phyloP scores from a whole-genome alignment of 2,113 vertebrate genomes.

The Saccopteryx bilineata region DNA sequence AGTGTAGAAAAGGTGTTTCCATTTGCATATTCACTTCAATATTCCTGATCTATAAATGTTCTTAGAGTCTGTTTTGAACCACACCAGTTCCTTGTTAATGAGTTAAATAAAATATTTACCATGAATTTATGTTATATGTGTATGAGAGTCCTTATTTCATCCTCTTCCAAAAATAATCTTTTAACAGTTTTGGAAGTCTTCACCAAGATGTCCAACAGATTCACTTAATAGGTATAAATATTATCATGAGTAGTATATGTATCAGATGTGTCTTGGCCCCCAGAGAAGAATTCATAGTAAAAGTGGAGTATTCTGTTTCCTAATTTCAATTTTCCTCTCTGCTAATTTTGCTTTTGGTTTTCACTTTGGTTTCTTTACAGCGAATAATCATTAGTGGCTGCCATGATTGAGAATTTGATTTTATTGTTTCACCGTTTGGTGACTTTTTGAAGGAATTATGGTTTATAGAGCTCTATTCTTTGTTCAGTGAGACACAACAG shows the following conservation, averaged over 20 bases:
- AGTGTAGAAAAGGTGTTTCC: background rate
- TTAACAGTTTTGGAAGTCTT: conserved; percentile 16
- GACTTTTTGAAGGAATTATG: background rate
- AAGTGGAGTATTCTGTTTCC: background rate
- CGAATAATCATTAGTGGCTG: background rate
- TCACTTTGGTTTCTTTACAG: background rate
- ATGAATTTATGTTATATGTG: background rate
- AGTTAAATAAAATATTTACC: background rate
- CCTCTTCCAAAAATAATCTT: conserved; percentile 23
- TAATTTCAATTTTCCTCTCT: background rate
- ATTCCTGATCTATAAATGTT: background rate
- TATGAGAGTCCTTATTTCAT: background rate
- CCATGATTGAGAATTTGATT: background rate
- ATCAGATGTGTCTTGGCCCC: background rate
- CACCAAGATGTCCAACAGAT: background rate
- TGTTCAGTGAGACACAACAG: background rate
- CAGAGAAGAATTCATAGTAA: background rate
- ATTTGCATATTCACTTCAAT: background rate
- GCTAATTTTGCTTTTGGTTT: background rate
- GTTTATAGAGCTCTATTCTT: background rate
- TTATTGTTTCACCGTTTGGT: background rate
- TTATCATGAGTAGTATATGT: background rate
- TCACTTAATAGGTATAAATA: background rate
- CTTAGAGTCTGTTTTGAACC: background rate
- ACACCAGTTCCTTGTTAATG: background rate